Conservation (phyloP, 2,797 vertebrate species). For the Falco biarmicus region DNA sequence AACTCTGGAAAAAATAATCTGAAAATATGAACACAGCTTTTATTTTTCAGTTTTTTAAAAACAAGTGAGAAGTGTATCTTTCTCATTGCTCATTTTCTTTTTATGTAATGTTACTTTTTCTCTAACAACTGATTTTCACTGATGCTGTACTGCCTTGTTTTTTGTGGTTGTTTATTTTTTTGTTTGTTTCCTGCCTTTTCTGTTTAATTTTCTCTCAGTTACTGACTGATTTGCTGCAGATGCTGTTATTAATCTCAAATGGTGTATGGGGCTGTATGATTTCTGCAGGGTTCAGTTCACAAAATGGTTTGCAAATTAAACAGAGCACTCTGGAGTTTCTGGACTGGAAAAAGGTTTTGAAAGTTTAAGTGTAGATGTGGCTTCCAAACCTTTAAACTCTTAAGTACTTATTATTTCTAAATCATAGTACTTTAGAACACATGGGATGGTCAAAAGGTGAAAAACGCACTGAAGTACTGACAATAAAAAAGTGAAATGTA, state of each 20-base stretch:
- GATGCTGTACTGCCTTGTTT: neutral
- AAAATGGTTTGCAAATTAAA: neutral
- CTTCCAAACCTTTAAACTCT: neutral
- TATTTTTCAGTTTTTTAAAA: neutral
- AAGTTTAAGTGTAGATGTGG: neutral
- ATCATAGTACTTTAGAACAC: neutral
- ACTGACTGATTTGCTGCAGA: neutral
- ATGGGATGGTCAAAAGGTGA: neutral
- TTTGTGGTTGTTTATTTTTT: neutral
- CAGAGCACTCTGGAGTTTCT: neutral
- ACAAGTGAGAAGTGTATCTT: neutral
- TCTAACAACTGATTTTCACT: neutral
- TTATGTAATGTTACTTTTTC: neutral
- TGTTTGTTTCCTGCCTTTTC: neutral
- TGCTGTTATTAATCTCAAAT: neutral
- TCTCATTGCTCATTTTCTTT: neutral
- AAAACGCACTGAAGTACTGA: neutral
- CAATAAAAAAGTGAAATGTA: neutral
- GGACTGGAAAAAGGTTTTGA: neutral
- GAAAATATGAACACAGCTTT: neutral
- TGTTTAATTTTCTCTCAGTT: neutral
- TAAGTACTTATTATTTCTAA: neutral
- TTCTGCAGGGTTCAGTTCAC: neutral
- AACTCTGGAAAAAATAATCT: neutral
- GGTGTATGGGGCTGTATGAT: neutral